Base-by-base conservation (phyloP, 2,888 invertebrate species). In the Trichogramma dendrolimi region DNA sequence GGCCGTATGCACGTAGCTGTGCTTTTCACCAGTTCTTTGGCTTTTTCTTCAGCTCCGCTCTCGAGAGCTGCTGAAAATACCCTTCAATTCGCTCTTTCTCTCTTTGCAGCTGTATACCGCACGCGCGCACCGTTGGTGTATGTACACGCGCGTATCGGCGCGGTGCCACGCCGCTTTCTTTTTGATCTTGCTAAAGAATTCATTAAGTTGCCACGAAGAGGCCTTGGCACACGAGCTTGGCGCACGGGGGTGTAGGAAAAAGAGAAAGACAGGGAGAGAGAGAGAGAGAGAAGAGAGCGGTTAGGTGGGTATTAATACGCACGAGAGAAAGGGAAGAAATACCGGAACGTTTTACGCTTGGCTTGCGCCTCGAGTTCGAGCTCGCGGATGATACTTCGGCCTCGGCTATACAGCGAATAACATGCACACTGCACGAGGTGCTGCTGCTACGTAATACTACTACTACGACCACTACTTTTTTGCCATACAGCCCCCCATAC, bases 131-230 rank as follows among this genome's bases (percentile, higher is more conserved):
- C 47, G 58, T n/a, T 41, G 42, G 38, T 63, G 64, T 66, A 27
- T 27, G 27, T 27, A 27, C 63, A 67, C 63, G 63, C 65, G 64
- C 68, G 65, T 68, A 69, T 69, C 67, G 71, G 67, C 67, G 67
- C 61, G 58, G 40, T 48, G 52, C 53, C 62, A 62, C 60, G 67
- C 62, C 57, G 60, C 58, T 71, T 74, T 75, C 75, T 74, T 76
- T 78, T 78, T 77, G 77, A 78, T 78, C 78, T 76, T 71, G 72
- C 74, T 75, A 77, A 78, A 76, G 78, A 78, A 78, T 78, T 78
- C 78, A 78, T 78, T 78, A 78, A 77, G 78, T 78, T 75, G 71
- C 71, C 73, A 72, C 72, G 75, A 73, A 76, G 71, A 67, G 73
- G 71, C 27, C 27, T 27, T 69, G 64, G 56, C 58, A 44, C 50